phyloP scores from a whole-genome alignment of 2,113 vertebrate genomes.

The Pelusios castaneus region DNA sequence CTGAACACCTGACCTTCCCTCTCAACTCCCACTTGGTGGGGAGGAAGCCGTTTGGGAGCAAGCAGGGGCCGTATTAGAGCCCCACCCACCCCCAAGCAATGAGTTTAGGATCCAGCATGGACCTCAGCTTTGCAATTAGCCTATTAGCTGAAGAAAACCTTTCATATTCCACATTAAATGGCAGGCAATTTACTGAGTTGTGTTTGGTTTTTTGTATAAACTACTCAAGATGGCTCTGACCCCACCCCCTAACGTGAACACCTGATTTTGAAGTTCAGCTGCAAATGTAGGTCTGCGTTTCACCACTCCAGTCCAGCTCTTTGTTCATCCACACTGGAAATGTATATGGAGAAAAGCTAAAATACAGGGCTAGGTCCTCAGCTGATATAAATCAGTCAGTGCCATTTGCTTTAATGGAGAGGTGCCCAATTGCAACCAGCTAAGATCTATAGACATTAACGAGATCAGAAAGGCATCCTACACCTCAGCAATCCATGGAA shows the following conservation, averaged over 20 bases:
- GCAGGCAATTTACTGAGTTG: too few relatives aligned
- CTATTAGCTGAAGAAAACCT: not conserved
- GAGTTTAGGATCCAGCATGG: not conserved
- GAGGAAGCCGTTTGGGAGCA: not conserved
- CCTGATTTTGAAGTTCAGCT: not conserved
- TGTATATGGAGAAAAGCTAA: not conserved
- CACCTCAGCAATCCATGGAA: not conserved
- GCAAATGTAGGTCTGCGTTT: not conserved
- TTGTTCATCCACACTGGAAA: not conserved
- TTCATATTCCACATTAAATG: not conserved
- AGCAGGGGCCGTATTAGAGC: not conserved
- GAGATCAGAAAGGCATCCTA: not conserved
- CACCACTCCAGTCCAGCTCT: not conserved
- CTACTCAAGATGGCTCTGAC: not conserved
- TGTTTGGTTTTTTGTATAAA: not conserved
- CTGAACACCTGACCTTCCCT: not conserved
- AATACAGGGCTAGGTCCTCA: not conserved
- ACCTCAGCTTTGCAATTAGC: not conserved
- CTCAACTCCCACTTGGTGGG: not conserved
- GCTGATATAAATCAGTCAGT: not conserved
- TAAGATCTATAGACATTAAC: not conserved
- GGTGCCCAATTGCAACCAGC: not conserved
- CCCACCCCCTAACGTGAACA: not conserved
- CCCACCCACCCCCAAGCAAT: not conserved
- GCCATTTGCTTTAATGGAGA: not conserved